Conservation (phyloP, 2,888 invertebrate genomes). For the Lithophane semibrunnea region DNA sequence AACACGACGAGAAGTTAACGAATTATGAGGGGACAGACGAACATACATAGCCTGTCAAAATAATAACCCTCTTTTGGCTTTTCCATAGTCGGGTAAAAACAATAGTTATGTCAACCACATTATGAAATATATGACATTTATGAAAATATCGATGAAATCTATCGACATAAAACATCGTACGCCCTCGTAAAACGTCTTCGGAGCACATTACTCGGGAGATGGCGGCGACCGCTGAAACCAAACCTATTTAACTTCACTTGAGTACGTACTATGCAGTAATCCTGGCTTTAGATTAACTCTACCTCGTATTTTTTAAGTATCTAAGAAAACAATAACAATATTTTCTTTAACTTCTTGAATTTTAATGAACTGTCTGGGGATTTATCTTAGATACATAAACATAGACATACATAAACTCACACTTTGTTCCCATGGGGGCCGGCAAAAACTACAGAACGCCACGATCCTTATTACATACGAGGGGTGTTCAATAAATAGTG, state of each 20-base stretch:
- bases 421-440: too few relatives aligned
- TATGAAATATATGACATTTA: slow-evolving; percentile 5
- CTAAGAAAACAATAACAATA: slow-evolving; percentile 62
- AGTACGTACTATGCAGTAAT: slow-evolving; percentile 75
- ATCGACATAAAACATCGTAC: slow-evolving; percentile 46
- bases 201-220: slow-evolving; percentile 72
- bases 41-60: too few relatives aligned
- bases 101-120: background rate
- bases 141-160: slow-evolving; percentile 44
- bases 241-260: slow-evolving; percentile 80
- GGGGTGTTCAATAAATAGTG: too few relatives aligned
- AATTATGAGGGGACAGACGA: too few relatives aligned
- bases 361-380: slow-evolving; percentile 53
- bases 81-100: background rate
- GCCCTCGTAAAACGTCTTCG: slow-evolving; percentile 62
- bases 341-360: slow-evolving; percentile 55
- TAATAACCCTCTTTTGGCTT: too few relatives aligned
- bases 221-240: slow-evolving; percentile 77
- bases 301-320: slow-evolving; percentile 69
- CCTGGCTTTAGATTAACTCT: slow-evolving; percentile 75
- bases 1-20: too few relatives aligned
- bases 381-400: background rate
- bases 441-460: too few relatives aligned
- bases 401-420: too few relatives aligned
- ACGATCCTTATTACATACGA: too few relatives aligned